These are phyloP conservation scores for Sciurus vulgaris DNA, from an alignment of 2,797 vertebrate species.

Conservation along the genomic window DNA sequence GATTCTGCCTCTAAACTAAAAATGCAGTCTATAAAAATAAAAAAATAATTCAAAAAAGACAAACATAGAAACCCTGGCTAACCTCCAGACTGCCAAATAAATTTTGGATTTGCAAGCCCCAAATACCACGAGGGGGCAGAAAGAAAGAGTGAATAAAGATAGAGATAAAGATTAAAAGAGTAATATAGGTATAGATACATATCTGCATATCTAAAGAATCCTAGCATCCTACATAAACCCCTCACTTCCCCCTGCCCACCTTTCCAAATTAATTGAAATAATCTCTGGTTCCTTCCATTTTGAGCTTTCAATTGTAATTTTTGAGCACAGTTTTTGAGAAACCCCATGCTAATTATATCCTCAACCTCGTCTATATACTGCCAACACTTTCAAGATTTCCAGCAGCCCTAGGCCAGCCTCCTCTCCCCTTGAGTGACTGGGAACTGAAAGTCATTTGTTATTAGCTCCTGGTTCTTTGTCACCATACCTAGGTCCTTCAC, in stretches of 20 bases:
- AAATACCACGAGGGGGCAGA: not conserved
- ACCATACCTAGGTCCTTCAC: not conserved
- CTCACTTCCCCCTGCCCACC: not conserved
- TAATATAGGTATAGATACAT: not conserved
- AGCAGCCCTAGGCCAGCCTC: not conserved
- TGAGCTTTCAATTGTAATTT: not conserved
- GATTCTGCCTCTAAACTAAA: not conserved
- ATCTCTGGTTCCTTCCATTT: constrained; percentile 31
- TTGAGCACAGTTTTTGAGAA: constrained; percentile 20
- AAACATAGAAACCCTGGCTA: not conserved
- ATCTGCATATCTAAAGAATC: not conserved
- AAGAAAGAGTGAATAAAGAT: no score
- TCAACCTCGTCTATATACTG: not conserved
- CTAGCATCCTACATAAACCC: not conserved
- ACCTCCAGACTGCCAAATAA: not conserved
- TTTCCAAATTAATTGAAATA: constrained; percentile 27
- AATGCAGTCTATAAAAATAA: no score
- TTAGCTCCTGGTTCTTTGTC: not conserved
- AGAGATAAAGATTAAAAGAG: no score
- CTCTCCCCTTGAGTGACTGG: not conserved
- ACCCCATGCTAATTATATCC: not conserved
- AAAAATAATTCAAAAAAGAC: no score
- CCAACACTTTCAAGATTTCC: not conserved
- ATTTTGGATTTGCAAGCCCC: not conserved
- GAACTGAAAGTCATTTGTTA: constrained; percentile 1